Evolutionary conservation across 2,888 invertebrate genomes (phyloP), one percentile per base, ranked within the genome.

Genomic region (Pollenia angustigena): DNA sequence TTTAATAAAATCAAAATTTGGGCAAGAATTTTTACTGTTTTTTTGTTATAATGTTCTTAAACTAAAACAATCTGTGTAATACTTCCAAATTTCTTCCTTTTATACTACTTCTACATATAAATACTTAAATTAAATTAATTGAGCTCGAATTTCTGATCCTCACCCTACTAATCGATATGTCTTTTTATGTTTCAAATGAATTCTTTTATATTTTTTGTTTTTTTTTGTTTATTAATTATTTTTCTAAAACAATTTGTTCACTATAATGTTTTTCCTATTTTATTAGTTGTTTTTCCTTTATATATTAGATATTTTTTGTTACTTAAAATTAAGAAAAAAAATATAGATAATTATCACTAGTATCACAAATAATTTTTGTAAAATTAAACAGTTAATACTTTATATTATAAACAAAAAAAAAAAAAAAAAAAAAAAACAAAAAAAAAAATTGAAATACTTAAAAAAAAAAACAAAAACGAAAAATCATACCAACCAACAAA

Each of bases 401-500:
- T 71, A 54, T 71, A 64, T 68, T 44, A 72, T 72, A 32, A 18
- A 50, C 18, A n/a, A n/a, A n/a, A n/a, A n/a, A n/a, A n/a, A n/a
- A n/a, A n/a, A n/a, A n/a, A n/a, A n/a, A 44, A 23, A 48, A 68
- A 18, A 18, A 18, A 18, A 18, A 18, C 1, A 18, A 18, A 76
- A 62, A 76, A 18, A 76, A 32, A 62, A 54, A 62, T n/a, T 46
- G 52, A 56, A 12, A 66, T 50, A 64, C 23, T 9, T 12, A 78
- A 76, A 54, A 16, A 54, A 62, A 32, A 78, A 83, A 12, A 44
- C 4, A 52, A 71, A 54, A 72, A 79, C 64, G n/a, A 69, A 62
- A 60, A 62, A 72, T 72, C 44, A 68, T 78, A 85, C 81, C 78
- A 82, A 85, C 75, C 82, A 74, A 79, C 79, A 82, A 87, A 84